These are phyloP conservation scores for Varanus salvator DNA, from an alignment of 2,113 vertebrate species.

Conservation along the genomic window DNA sequence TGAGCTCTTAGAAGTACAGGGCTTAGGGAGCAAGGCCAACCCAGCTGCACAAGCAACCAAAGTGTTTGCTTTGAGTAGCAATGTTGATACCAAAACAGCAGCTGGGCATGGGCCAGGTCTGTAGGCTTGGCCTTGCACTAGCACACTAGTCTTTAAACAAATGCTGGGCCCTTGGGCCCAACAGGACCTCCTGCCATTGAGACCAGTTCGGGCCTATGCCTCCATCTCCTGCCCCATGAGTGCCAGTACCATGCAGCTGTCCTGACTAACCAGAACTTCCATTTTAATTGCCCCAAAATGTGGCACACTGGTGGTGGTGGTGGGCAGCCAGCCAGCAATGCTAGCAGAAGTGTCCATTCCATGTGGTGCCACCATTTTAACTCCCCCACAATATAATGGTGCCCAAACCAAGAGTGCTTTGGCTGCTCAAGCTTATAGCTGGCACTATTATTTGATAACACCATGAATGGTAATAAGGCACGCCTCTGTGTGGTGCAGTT, in stretches of 20 bases:
- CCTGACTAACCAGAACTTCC: neutral
- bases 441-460: neutral
- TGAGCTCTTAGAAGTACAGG: neutral
- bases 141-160: neutral
- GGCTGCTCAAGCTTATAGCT: neutral
- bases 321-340: neutral
- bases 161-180: neutral
- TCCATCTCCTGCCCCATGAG: neutral
- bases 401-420: neutral
- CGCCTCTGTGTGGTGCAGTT: neutral
- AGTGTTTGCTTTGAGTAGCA: neutral
- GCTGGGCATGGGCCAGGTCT: neutral
- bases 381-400: neutral
- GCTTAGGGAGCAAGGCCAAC: too few species aligned
- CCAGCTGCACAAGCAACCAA: neutral
- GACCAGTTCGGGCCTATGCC: too few species aligned
- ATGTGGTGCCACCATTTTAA: neutral
- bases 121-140: neutral
- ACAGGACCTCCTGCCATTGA: too few species aligned
- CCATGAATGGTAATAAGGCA: neutral
- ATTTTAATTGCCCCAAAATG: neutral
- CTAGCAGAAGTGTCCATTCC: neutral
- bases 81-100: neutral
- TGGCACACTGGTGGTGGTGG: too few species aligned
- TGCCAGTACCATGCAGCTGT: neutral